Percentiles rank a stretch among this genome's conserved stretches.
Conservation (phyloP, 2,797 vertebrate genomes). For the Tympanoctomys barrerae region DNA sequence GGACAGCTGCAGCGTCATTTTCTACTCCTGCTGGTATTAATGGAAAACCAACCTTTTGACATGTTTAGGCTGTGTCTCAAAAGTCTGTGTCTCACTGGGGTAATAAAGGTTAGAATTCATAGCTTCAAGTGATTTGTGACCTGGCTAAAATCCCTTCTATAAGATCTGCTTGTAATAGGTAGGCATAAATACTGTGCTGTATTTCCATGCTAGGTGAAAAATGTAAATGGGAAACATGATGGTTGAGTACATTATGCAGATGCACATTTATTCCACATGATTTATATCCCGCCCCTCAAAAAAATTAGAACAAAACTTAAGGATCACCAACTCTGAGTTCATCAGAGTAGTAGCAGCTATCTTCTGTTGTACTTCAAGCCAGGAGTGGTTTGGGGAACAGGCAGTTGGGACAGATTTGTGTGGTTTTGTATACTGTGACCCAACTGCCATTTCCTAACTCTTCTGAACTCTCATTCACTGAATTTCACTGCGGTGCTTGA, state of each 20-base stretch:
- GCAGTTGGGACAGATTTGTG: constrained; percentile 3
- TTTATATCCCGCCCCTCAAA: background rate
- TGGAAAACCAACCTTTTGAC: constrained; percentile 75
- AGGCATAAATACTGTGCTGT: background rate
- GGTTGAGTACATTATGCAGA: background rate
- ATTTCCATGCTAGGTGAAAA: constrained; percentile 6
- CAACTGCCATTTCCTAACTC: background rate
- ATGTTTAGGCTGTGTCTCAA: constrained; percentile 61
- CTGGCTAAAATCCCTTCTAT: constrained; percentile 25
- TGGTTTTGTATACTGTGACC: background rate
- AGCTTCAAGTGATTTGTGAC: constrained; percentile 50
- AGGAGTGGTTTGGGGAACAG: background rate
- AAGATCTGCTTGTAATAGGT: constrained; percentile 24
- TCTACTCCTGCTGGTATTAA: constrained; percentile 72
- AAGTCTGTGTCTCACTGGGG: constrained; percentile 28
- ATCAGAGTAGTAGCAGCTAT: background rate
- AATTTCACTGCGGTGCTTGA: background rate
- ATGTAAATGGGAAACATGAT: background rate
- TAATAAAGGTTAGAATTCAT: constrained; percentile 65
- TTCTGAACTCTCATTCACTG: background rate
- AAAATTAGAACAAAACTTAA: background rate
- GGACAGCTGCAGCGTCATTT: constrained; percentile 72
- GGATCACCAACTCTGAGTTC: background rate
- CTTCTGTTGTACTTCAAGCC: background rate
- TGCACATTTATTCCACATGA: background rate